Evolutionary conservation across 2,113 vertebrate species (phyloP).

Genomic region (Spizaetus ornatus): DNA sequence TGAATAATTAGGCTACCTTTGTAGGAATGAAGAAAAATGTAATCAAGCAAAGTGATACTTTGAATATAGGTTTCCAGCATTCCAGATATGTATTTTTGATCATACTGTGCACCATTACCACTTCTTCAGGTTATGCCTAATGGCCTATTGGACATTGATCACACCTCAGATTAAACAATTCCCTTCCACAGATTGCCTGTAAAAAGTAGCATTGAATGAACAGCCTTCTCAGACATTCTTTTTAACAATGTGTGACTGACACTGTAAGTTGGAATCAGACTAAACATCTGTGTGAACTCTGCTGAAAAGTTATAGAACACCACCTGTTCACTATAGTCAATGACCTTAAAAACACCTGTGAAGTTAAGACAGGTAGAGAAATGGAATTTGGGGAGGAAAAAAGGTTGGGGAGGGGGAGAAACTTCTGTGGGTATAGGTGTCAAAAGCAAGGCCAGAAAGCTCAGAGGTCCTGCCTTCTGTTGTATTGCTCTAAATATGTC

Average conservation of each 20-base stretch:
- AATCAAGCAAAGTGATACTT: not conserved
- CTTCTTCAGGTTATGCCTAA: not conserved
- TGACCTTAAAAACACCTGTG: not conserved
- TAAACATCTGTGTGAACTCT: not conserved
- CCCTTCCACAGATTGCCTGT: accelerated
- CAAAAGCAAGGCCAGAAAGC: not conserved
- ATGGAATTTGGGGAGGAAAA: not conserved
- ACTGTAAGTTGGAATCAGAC: not conserved
- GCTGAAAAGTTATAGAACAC: not conserved
- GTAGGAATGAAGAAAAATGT: not conserved
- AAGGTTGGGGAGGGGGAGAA: not conserved
- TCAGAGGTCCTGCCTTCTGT: not conserved
- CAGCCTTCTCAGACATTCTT: not conserved
- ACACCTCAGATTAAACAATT: not conserved
- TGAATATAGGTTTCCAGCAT: not conserved
- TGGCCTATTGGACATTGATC: not conserved
- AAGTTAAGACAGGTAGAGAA: not conserved
- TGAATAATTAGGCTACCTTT: not conserved
- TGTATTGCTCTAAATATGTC: not conserved
- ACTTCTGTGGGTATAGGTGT: not conserved
- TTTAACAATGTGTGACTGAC: not conserved
- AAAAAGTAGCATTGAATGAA: not conserved
- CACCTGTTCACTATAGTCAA: not conserved
- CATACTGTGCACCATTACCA: not conserved
- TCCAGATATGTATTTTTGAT: not conserved